Conservation (phyloP, 2,888 invertebrate genomes). For the Caenorhabditis auriculariae region DNA sequence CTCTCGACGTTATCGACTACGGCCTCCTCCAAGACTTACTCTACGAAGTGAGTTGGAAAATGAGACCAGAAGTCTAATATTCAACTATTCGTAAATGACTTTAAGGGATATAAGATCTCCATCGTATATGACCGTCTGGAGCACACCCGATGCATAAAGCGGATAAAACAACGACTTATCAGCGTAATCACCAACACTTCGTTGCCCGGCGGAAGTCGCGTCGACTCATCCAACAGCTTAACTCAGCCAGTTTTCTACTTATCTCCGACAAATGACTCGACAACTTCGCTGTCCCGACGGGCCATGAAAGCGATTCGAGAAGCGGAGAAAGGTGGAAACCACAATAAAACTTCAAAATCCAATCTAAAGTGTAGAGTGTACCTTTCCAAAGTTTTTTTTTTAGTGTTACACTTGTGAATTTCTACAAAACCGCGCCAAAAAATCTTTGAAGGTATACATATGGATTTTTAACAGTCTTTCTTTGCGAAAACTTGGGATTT, state of each 20-base stretch:
- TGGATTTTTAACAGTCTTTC: too few relatives aligned
- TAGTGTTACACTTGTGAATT: too few relatives aligned
- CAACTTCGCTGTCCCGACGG: constrained; percentile 1
- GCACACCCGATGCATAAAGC: constrained; percentile 36
- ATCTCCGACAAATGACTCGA: constrained; percentile 26
- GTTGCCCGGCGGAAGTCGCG: constrained; percentile 3
- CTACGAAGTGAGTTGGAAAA: constrained; percentile 24
- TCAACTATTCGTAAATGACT: neutral
- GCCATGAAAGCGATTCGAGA: neutral
- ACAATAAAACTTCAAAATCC: too few relatives aligned
- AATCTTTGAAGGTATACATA: too few relatives aligned
- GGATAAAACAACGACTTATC: constrained; percentile 21
- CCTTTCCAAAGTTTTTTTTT: too few relatives aligned
- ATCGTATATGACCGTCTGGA: constrained; percentile 40
- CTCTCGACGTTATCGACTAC: constrained; percentile 28
- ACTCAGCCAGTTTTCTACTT: constrained; percentile 32
- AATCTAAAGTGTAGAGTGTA: too few relatives aligned
- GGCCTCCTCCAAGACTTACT: constrained; percentile 47
- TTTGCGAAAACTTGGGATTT: too few relatives aligned
- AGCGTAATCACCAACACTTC: constrained; percentile 4
- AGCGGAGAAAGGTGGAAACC: too few relatives aligned
- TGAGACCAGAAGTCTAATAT: neutral
- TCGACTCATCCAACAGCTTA: constrained; percentile 5
- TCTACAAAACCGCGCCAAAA: too few relatives aligned
- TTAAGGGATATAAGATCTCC: constrained; percentile 43